These are phyloP conservation scores for Caenorhabditis sp. DNA, from an alignment of 2,888 invertebrate genomes.

Conservation along the genomic window DNA sequence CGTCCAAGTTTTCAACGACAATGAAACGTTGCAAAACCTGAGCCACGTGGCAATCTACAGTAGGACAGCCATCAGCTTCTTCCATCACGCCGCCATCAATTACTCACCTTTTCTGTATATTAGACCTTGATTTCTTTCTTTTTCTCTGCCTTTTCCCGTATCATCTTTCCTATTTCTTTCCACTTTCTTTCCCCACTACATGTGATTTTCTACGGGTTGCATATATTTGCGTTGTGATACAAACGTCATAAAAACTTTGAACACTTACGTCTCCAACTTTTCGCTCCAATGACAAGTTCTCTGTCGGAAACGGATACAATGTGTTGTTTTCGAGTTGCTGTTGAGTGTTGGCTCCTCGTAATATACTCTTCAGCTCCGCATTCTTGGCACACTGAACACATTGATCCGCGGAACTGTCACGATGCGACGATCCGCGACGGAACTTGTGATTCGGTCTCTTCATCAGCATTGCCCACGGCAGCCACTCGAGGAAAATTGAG, in stretches of 20 bases:
- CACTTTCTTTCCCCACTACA: too few relatives aligned
- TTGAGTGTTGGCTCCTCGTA: conserved; percentile 41
- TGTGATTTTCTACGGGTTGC: too few relatives aligned
- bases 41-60: conserved; percentile 47
- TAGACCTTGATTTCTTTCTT: conserved; percentile 12
- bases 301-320: conserved; percentile 51
- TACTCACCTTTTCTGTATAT: conserved; percentile 28
- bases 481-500: conserved; percentile 72
- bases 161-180: too few relatives aligned
- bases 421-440: conserved; percentile 39
- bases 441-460: conserved; percentile 71
- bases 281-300: conserved; percentile 59
- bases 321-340: conserved; percentile 31
- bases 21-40: conserved; percentile 14
- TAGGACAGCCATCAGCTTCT: conserved; percentile 35
- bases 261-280: conserved; percentile 69
- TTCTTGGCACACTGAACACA: conserved; percentile 64
- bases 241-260: neutral
- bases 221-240: too few relatives aligned
- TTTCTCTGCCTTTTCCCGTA: neutral
- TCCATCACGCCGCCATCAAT: conserved; percentile 32
- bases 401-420: conserved; percentile 44
- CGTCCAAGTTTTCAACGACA: conserved; percentile 41
- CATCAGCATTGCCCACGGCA: conserved; percentile 76
- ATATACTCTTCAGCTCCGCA: conserved; percentile 57